Percentiles rank a stretch among this genome's conserved stretches.
Conservation (phyloP, 1,140 invertebrate species). For the Lepidurus apus region DNA sequence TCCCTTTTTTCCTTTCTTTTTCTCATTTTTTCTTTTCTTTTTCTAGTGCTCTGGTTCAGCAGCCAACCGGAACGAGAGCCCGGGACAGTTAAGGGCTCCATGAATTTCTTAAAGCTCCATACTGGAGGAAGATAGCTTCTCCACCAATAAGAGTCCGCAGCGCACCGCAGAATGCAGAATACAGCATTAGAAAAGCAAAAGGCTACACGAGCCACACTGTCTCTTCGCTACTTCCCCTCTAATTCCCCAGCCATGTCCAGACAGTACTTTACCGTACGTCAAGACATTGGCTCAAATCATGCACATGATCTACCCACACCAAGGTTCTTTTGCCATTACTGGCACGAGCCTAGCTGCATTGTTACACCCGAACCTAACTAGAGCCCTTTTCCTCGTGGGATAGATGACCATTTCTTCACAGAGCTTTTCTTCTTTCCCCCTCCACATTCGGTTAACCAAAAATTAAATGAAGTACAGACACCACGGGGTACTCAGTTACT, state of each 20-base stretch:
- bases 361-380: neutral
- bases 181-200: conserved; percentile 10
- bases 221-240: neutral
- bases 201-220: neutral
- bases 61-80: conserved; percentile 9
- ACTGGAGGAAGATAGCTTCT: conserved; percentile 12
- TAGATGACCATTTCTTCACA: too few relatives aligned
- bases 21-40: conserved; percentile 17
- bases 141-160: conserved; percentile 8
- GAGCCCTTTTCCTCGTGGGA: neutral
- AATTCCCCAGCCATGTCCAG: neutral
- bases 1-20: neutral
- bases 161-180: neutral
- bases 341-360: neutral
- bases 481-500: too few relatives aligned
- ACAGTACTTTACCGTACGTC: neutral
- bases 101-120: conserved; percentile 19
- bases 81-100: conserved; percentile 20
- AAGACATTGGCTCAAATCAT: neutral
- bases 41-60: neutral
- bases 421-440: too few relatives aligned
- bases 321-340: neutral
- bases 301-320: neutral
- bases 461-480: too few relatives aligned
- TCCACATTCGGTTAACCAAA: too few relatives aligned